phyloP scores from a whole-genome alignment of 2,113 vertebrate species.

The Elaphurus davidianus region DNA sequence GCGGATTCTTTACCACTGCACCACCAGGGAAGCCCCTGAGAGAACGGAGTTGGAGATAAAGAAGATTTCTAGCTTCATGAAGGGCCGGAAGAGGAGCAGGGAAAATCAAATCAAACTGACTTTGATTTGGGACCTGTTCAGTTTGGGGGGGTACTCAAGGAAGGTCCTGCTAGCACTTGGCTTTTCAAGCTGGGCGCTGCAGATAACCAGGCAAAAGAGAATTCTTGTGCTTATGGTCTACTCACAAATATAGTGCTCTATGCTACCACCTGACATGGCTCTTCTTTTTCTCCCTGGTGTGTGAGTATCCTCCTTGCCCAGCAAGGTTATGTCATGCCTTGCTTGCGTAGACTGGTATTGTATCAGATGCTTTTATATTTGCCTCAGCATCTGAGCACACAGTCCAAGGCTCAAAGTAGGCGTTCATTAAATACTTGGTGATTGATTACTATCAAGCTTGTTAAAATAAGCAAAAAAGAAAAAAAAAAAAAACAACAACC shows the following conservation, averaged over 20 bases:
- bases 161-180: no score
- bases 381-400: neutral
- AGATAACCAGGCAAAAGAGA: neutral
- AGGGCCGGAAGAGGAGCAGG: neutral
- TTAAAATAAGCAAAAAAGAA: neutral
- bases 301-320: neutral
- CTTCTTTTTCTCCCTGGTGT: neutral
- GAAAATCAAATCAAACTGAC: neutral
- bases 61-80: neutral
- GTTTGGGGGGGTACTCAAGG: neutral
- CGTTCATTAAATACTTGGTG: neutral
- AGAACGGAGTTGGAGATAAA: neutral
- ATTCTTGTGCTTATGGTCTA: neutral
- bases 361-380: neutral
- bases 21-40: neutral
- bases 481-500: neutral
- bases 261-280: accelerated
- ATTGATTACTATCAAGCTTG: neutral
- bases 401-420: neutral
- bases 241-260: accelerated
- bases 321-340: neutral
- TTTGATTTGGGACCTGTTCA: neutral
- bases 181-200: neutral
- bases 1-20: neutral
- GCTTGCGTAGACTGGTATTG: neutral